Base-by-base conservation (phyloP, 2,888 invertebrate species). In the Therioaphis trifolii region DNA sequence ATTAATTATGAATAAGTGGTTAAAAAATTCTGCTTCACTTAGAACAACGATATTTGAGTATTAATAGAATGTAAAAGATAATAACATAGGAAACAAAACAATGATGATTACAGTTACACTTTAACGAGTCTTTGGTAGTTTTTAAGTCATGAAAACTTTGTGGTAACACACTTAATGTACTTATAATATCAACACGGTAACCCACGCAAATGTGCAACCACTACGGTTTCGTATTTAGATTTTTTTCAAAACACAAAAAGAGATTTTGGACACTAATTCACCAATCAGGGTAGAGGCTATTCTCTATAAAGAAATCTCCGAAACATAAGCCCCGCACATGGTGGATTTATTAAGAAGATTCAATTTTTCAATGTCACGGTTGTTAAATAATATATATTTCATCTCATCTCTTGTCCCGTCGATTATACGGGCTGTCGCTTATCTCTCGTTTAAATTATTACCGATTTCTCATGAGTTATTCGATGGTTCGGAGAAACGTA, bases 111-210 rank as follows among this genome's bases (percentile, higher is more conserved):
- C 52, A 68, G 52, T 21, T 35, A 18, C 15, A 18, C 5, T 52
- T 3, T 52, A 1, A 18, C 35, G 35, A 12, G 11, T 35, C 21
- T 66, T 52, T 52, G 21, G 43, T 63, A 46, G 43, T 61, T n/a
- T 7, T 21, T 24, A 24, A 35, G 46, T 46, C 58, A 11, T 46
- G 43, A 27, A 80, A 71, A 71, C 29, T 46, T 58, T 21, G 58
- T 80, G 71, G 46, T 46, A 43, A 80, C 21, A 80, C 58, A 80
- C 35, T 46, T 24, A 43, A 58, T 15, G 11, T 43, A 55, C 69
- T 58, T 80, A n/a, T n/a, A n/a, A n/a, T 72, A 55, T 79, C 63
- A 63, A 55, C 24, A 35, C 24, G 27, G 40, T 79, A 84, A 68
- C 72, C 58, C 21, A 43, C n/a, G 18, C 40, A 4, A 84, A 46